Evolutionary conservation across 1,140 invertebrate species (phyloP).

Genomic region (Drosophila arawakana): DNA sequence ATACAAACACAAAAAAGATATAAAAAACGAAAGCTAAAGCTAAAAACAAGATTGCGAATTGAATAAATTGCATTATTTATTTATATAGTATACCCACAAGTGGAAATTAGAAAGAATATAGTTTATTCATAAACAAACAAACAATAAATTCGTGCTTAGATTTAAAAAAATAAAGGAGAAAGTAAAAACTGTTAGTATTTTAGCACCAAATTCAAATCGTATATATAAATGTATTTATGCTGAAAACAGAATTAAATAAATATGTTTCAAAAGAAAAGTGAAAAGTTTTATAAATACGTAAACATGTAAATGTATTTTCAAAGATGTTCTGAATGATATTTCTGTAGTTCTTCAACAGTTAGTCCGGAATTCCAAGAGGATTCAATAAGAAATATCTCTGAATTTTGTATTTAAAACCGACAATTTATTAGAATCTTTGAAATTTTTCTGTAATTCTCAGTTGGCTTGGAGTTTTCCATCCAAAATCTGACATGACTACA

Average conservation of each 20-base stretch:
- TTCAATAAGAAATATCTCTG: background rate
- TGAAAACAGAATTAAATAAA: constrained; percentile 57
- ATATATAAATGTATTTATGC: constrained; percentile 73
- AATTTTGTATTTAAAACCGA: background rate
- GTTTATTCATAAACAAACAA: constrained; percentile 18
- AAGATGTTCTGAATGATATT: too few relatives aligned
- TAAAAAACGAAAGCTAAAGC: constrained; percentile 7
- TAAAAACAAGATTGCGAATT: constrained; percentile 9
- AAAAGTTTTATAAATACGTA: background rate
- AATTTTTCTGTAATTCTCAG: background rate
- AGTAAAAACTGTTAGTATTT: constrained; percentile 80
- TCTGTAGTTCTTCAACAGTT: too few relatives aligned
- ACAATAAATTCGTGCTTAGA: constrained; percentile 44
- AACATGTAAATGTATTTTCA: too few relatives aligned
- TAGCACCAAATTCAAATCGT: constrained; percentile 81
- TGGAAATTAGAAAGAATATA: constrained; percentile 36
- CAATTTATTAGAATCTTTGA: background rate
- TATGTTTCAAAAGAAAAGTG: constrained; percentile 41
- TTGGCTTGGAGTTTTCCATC: background rate
- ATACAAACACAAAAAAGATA: constrained; percentile 48
- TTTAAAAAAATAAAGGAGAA: constrained; percentile 51
- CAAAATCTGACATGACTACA: too few relatives aligned
- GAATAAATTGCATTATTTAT: constrained; percentile 68
- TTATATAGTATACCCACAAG: constrained; percentile 37
- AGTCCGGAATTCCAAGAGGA: too few relatives aligned